A percentile compares a stretch with the other conserved stretches of the same genome.
These are phyloP conservation scores for Sminthurinus aureus DNA, from an alignment of 2,888 invertebrate species.

Conservation along the genomic window DNA sequence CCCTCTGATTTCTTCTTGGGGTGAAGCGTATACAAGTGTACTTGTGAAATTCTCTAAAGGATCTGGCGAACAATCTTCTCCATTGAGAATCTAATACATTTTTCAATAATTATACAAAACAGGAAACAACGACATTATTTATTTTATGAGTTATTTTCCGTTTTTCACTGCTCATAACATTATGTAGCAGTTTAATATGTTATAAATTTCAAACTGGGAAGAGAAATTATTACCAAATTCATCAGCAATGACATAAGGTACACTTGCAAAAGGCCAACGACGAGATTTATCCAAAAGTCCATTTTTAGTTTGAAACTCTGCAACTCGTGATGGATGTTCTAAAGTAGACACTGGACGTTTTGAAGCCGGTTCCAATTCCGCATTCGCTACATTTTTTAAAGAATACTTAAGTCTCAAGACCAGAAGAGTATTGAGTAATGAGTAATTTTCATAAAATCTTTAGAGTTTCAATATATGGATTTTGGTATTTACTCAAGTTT, in stretches of 20 bases:
- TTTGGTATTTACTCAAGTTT: slow-evolving; percentile 7
- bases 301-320: background rate
- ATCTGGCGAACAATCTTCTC: slow-evolving; percentile 58
- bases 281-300: slow-evolving; percentile 4
- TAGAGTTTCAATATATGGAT: background rate
- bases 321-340: background rate
- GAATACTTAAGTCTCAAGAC: too few species aligned
- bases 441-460: background rate
- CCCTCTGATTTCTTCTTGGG: slow-evolving; percentile 62
- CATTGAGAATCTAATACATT: background rate
- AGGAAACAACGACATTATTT: background rate
- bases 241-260: slow-evolving; percentile 46
- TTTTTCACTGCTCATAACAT: background rate
- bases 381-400: background rate
- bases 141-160: background rate
- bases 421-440: background rate
- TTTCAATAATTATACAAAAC: background rate
- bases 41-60: slow-evolving; percentile 61
- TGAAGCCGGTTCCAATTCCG: slow-evolving; percentile 3
- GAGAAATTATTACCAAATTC: slow-evolving; percentile 39
- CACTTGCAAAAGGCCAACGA: slow-evolving; percentile 43
- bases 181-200: background rate
- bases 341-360: background rate
- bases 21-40: slow-evolving; percentile 63
- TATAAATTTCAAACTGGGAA: background rate